Evolutionary conservation across 2,797 vertebrate species (phyloP), one percentile per base, ranked within the genome.

Genomic region (Siniperca obscura): DNA sequence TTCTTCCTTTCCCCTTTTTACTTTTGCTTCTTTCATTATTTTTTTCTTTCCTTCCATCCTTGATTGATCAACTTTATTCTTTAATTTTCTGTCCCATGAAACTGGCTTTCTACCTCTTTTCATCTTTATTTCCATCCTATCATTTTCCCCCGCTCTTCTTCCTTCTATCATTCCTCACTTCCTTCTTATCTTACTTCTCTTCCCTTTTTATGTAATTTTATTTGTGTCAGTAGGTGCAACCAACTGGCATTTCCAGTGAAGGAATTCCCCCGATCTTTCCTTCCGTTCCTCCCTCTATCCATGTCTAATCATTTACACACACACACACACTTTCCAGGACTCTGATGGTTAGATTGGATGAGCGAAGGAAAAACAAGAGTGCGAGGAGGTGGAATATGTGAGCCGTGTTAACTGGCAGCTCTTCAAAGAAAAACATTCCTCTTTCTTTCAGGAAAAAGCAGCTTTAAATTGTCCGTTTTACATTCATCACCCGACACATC

Each of bases 271-370:
- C 3, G 22, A 66, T 73, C 82, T 81, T 74, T 80, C 83, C 81
- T 70, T 83, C 78, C 46, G 56, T 52, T 69, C 75, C 77, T 82
- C 65, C 85, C 53, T 80, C 40, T 4, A 4, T 85, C 86, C 88
- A 38, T 85, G 86, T 87, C 89, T 83, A 87, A 91, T 86, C 78
- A 52, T 82, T 86, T 3, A 85, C 83, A 85, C 71, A 67, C 79
- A 12, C 57, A 30, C 69, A 48, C 48, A 69, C 66, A 68, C 71
- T 82, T 79, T 86, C 67, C 86, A 80, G 78, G 83, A 82, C 80
- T 78, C 71, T 55, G 82, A 56, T 62, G 76, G 69, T 78, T 34
- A 46, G 70, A 36, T 57, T 70, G 80, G 73, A 78, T 19, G 64
- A 76, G 38, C 0, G 12, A 27, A 67, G 72, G 79, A 73, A 76